A percentile compares a stretch with the other conserved stretches of the same genome.
Conservation (phyloP, 2,797 vertebrate species). For the Bradypus variegatus region DNA sequence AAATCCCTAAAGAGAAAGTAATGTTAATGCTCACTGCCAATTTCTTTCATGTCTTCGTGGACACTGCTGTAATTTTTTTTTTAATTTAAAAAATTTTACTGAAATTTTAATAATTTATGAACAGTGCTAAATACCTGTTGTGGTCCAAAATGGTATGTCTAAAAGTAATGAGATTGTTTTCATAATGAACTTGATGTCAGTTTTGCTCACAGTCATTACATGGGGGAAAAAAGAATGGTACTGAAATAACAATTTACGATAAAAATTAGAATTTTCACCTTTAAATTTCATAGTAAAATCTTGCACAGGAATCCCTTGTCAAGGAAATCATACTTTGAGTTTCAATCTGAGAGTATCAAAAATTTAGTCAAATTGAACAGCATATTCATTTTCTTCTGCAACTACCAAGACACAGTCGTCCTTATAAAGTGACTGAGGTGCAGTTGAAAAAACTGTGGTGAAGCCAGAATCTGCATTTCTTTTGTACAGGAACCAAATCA, state of each 20-base stretch:
- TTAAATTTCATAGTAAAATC: slow-evolving; percentile 37
- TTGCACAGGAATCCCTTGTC: background rate
- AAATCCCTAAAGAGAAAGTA: background rate
- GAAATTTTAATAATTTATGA: background rate
- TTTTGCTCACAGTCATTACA: background rate
- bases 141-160: slow-evolving; percentile 4
- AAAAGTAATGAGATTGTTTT: slow-evolving; percentile 8
- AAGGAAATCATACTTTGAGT: background rate
- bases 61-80: background rate
- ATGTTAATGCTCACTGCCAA: background rate
- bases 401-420: slow-evolving; percentile 83
- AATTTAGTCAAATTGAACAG: slow-evolving; percentile 48
- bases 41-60: background rate
- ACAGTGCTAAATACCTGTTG: background rate
- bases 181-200: background rate
- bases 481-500: slow-evolving; percentile 81
- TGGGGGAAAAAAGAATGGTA: background rate
- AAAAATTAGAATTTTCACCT: slow-evolving; percentile 17
- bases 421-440: slow-evolving; percentile 72
- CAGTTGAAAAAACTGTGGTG: slow-evolving; percentile 78
- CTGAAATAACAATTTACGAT: background rate
- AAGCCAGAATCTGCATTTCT: slow-evolving; percentile 67
- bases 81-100: background rate
- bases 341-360: slow-evolving; percentile 9
- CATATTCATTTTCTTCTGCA: slow-evolving; percentile 79